Percentiles rank a stretch among this genome's conserved stretches.
phyloP scores from a whole-genome alignment of 2,888 invertebrate species.

The Sesamia inferens region DNA sequence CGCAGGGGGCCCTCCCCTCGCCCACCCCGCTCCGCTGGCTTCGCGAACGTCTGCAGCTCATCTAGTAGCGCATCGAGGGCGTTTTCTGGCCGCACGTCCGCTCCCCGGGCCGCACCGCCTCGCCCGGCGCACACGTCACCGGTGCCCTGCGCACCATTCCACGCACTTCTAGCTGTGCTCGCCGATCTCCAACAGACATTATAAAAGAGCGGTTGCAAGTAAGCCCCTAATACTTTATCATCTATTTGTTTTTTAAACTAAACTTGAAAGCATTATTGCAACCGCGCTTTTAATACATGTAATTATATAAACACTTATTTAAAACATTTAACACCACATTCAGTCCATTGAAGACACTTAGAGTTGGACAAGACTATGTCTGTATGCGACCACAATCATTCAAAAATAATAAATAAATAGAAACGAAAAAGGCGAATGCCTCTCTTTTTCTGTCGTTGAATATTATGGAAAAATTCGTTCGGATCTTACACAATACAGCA shows the following conservation, averaged over 20 bases:
- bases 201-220: slow-evolving; percentile 83
- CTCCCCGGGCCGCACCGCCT: slow-evolving; percentile 74
- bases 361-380: slow-evolving; percentile 80
- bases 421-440: slow-evolving; percentile 80
- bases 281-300: slow-evolving; percentile 75
- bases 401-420: slow-evolving; percentile 78
- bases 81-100: slow-evolving; percentile 94
- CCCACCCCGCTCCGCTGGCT: slow-evolving; percentile 87
- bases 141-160: slow-evolving; percentile 86
- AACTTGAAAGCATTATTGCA: slow-evolving; percentile 66
- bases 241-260: slow-evolving; percentile 21
- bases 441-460: slow-evolving; percentile 70
- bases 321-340: slow-evolving; percentile 84
- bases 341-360: slow-evolving; percentile 82
- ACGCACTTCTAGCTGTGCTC: slow-evolving; percentile 82
- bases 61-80: slow-evolving; percentile 99
- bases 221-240: slow-evolving; percentile 45
- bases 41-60: slow-evolving; percentile 96
- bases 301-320: slow-evolving; percentile 59
- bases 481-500: not conserved
- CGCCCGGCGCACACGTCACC: slow-evolving; percentile 78
- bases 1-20: slow-evolving; percentile 90
- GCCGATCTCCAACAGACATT: slow-evolving; percentile 75
- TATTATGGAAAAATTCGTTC: slow-evolving; percentile 7
- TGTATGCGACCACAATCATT: slow-evolving; percentile 83